These are phyloP conservation scores for Hippocampus guttulatus DNA, from an alignment of 2,113 vertebrate genomes.

Conservation along the genomic window DNA sequence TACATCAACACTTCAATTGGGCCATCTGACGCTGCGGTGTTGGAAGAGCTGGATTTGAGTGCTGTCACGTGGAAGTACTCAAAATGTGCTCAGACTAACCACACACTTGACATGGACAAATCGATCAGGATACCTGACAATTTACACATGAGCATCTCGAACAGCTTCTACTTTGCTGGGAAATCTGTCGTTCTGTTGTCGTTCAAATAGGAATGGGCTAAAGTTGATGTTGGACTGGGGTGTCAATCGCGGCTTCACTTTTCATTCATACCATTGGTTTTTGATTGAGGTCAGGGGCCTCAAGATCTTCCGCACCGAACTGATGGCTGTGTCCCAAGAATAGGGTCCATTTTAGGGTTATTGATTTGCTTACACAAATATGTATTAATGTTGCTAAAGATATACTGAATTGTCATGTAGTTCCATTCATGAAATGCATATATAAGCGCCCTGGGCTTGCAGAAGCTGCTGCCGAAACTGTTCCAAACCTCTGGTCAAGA, in stretches of 20 bases:
- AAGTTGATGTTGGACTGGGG: not conserved
- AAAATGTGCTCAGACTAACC: conserved; percentile 20
- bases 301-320: not conserved
- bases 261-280: not conserved
- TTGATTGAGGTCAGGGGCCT: not conserved
- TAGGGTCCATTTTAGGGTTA: not conserved
- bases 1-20: conserved; percentile 19
- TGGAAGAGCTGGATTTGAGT: conserved; percentile 21
- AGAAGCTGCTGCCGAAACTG: conserved; percentile 8
- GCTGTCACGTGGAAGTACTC: conserved; percentile 11
- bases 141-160: not conserved
- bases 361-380: conserved; percentile 27
- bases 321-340: not conserved
- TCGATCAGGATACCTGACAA: not conserved
- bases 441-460: conserved; percentile 19
- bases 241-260: not conserved
- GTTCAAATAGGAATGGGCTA: not conserved
- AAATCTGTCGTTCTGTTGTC: not conserved
- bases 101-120: not conserved
- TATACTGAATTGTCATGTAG: conserved; percentile 28
- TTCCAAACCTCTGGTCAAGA: conserved; percentile 5
- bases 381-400: conserved; percentile 23
- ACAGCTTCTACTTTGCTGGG: not conserved
- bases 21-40: conserved; percentile 6
- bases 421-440: conserved; percentile 34